Evolutionary conservation across 2,888 invertebrate species (phyloP).

Genomic region (Ptilodon capucinus): DNA sequence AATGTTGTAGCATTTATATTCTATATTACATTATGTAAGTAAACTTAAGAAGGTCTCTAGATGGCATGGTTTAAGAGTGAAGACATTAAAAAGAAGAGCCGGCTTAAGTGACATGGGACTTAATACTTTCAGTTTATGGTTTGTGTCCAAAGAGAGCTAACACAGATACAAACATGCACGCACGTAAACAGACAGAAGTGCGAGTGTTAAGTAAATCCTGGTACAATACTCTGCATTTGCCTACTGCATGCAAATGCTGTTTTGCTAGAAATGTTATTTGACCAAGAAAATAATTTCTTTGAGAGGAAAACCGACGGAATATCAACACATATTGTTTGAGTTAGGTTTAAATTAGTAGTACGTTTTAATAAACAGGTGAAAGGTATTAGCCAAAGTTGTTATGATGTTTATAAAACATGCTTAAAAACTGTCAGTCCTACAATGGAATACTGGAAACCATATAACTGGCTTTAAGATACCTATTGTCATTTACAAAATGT

Average conservation of each 20-base stretch:
- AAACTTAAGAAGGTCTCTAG: neutral
- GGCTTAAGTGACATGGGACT: neutral
- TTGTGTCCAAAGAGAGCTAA: conserved; percentile 18
- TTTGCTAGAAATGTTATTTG: conserved; percentile 17
- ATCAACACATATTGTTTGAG: conserved; percentile 18
- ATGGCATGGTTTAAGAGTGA: neutral
- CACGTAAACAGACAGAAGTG: conserved; percentile 41
- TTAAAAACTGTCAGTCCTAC: neutral
- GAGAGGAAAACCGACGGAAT: conserved; percentile 7
- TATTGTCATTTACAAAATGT: too few species aligned
- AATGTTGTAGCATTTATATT: too few species aligned
- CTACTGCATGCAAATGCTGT: conserved; percentile 19
- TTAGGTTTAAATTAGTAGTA: conserved; percentile 27
- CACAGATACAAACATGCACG: conserved; percentile 36
- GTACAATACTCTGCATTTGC: conserved; percentile 25
- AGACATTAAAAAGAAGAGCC: neutral
- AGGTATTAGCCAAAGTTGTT: conserved; percentile 17
- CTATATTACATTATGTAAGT: too few species aligned
- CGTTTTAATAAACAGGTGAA: conserved; percentile 14
- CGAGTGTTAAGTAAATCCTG: conserved; percentile 38
- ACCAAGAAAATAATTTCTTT: conserved; percentile 23
- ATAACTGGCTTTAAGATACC: neutral
- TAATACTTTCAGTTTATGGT: conserved; percentile 5
- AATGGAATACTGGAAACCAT: neutral
- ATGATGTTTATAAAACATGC: neutral